phyloP scores from a whole-genome alignment of 37 sponge, comb jelly and placozoan genomes.

The Agelas oroides region DNA sequence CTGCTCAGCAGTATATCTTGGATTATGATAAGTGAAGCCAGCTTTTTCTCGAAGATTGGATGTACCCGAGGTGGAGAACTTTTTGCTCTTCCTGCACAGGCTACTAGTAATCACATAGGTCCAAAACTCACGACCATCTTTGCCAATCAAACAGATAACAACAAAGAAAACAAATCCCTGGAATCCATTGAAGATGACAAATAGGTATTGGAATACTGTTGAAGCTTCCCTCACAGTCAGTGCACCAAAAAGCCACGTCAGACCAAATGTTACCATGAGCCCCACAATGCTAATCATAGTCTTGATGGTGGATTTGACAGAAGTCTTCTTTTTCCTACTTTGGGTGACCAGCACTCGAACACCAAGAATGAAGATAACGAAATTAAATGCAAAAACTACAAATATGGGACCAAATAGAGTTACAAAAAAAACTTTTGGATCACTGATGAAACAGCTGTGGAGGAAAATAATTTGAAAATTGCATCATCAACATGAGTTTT shows the following conservation, averaged over 20 bases:
- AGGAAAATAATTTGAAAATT: neutral
- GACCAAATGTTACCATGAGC: conserved; percentile 40
- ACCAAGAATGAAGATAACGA: conserved; percentile 16
- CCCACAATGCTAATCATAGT: conserved; percentile 4
- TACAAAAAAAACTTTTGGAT: conserved; percentile 24
- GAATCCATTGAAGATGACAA: conserved; percentile 52
- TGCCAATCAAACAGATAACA: conserved; percentile 26
- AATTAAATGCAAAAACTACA: conserved; percentile 25
- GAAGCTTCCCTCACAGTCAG: conserved; percentile 28
- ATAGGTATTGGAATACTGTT: conserved; percentile 51
- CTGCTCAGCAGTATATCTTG: too few relatives aligned
- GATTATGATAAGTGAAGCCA: too few relatives aligned
- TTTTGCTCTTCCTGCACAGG: neutral
- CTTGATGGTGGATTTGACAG: neutral
- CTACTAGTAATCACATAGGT: neutral
- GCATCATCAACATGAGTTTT: neutral
- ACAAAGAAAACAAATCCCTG: conserved; percentile 64
- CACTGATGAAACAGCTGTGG: conserved; percentile 47
- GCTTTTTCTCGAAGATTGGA: too few relatives aligned
- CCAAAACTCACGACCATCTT: conserved; percentile 42
- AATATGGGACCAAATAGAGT: conserved; percentile 15
- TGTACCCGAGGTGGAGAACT: too few relatives aligned
- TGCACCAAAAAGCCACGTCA: conserved; percentile 66
- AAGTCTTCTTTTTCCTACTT: neutral
- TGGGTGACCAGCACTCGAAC: neutral